Conservation (phyloP, 1,140 invertebrate species). For the Scylla paramamosain region DNA sequence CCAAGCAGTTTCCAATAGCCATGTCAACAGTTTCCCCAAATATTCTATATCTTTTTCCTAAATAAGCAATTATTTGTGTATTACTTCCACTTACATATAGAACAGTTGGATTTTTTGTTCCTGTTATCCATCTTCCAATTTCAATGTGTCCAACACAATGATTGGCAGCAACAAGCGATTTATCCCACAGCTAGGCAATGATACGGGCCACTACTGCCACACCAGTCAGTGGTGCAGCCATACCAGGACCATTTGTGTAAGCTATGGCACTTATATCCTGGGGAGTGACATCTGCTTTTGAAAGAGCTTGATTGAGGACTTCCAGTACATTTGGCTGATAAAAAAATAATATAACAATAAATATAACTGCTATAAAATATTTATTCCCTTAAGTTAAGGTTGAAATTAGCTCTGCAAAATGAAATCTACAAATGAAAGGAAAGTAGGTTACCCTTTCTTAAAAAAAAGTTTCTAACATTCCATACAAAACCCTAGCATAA, state of each 20-base stretch:
- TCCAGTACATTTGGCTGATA: slow-evolving; percentile 86
- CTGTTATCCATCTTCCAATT: slow-evolving; percentile 98
- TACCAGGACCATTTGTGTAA: slow-evolving; percentile 99
- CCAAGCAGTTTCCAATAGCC: slow-evolving; percentile 99
- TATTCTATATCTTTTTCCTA: slow-evolving; percentile 94
- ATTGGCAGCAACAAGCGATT: slow-evolving; percentile 98
- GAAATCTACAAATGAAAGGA: no score
- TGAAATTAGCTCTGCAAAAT: no score
- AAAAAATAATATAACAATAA: not conserved
- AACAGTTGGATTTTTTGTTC: slow-evolving; percentile 96
- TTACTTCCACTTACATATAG: slow-evolving; percentile 99
- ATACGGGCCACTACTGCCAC: slow-evolving; percentile 97
- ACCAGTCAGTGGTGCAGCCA: slow-evolving; percentile 95
- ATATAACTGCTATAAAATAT: no score
- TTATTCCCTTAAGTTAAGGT: no score
- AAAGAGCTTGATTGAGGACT: slow-evolving; percentile 90
- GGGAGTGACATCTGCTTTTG: slow-evolving; percentile 86
- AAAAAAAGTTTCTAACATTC: no score
- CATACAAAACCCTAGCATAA: no score
- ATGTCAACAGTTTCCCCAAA: slow-evolving; percentile 99
- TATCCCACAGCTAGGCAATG: slow-evolving; percentile 95
- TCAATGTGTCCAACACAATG: slow-evolving; percentile 99
- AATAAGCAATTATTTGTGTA: slow-evolving; percentile 98
- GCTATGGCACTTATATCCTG: slow-evolving; percentile 95
- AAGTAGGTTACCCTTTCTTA: no score